Percentiles rank a stretch among this genome's conserved stretches.
Evolutionary conservation across 2,888 invertebrate genomes (phyloP).

Genomic region (Plemyria rubiginata): DNA sequence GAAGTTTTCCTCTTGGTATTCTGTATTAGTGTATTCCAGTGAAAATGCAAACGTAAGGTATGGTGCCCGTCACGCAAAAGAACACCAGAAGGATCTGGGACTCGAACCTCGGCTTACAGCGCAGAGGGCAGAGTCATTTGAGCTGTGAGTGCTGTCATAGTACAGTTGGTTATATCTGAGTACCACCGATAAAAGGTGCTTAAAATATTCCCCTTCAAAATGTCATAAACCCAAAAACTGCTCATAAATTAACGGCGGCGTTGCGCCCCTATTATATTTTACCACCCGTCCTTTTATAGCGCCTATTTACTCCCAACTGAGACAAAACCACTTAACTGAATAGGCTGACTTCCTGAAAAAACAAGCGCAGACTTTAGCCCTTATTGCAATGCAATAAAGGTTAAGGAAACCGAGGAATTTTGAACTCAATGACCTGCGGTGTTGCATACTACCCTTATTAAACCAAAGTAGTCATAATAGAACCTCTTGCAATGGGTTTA

Average conservation of each 20-base stretch:
- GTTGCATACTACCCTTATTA: conserved; percentile 6
- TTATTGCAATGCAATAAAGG: conserved; percentile 12
- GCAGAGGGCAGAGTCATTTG: too few relatives aligned
- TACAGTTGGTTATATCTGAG: neutral
- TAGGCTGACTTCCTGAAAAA: conserved; percentile 28
- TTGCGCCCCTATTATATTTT: conserved; percentile 38
- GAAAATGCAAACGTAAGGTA: too few relatives aligned
- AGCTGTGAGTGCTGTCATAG: too few relatives aligned
- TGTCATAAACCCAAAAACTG: conserved; percentile 43
- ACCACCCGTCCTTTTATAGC: conserved; percentile 40
- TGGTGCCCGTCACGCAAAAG: too few relatives aligned
- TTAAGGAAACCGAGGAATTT: neutral
- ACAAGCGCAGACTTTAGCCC: conserved; percentile 22
- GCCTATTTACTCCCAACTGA: conserved; percentile 42
- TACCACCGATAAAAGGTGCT: conserved; percentile 6
- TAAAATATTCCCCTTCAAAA: conserved; percentile 30
- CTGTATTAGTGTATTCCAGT: neutral
- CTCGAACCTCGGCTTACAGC: too few relatives aligned
- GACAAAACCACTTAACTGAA: conserved; percentile 42
- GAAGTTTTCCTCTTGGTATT: neutral
- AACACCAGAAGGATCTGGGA: too few relatives aligned
- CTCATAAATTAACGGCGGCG: conserved; percentile 42
- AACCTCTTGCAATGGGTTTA: conserved; percentile 2
- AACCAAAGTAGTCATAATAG: neutral
- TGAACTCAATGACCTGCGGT: conserved; percentile 14